A percentile compares a stretch with the other conserved stretches of the same genome.
phyloP scores from a whole-genome alignment of 2,888 invertebrate genomes.

The Eupithecia tripunctaria region DNA sequence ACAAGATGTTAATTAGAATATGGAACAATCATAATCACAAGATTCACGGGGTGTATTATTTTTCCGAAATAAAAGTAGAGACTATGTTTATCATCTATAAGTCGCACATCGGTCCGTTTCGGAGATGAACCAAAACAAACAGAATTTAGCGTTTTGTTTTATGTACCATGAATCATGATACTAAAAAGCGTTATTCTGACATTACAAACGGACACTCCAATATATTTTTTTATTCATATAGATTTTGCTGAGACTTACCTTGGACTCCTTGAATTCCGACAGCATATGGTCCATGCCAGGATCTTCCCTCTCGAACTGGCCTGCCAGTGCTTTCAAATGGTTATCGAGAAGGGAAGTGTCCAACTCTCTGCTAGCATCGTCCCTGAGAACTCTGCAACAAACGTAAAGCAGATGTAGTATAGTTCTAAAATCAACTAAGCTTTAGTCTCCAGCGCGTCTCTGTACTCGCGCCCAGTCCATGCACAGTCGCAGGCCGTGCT shows the following conservation, averaged over 20 bases:
- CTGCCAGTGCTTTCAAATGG: slow-evolving; percentile 65
- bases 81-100: background rate
- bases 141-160: no score
- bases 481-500: slow-evolving; percentile 57
- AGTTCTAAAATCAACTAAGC: background rate
- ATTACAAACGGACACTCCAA: background rate
- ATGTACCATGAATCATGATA: no score
- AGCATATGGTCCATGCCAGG: slow-evolving; percentile 60
- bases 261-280: slow-evolving; percentile 69
- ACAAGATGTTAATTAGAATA: no score
- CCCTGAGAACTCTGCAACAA: slow-evolving; percentile 62
- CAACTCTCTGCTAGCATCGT: slow-evolving; percentile 60
- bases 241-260: slow-evolving; percentile 52
- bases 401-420: background rate
- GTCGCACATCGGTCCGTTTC: background rate
- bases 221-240: no score
- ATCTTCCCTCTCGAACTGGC: slow-evolving; percentile 69
- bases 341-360: slow-evolving; percentile 70
- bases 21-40: no score
- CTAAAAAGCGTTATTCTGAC: background rate
- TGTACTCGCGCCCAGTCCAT: slow-evolving; percentile 68
- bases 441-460: slow-evolving; percentile 24
- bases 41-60: no score
- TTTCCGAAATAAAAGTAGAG: no score
- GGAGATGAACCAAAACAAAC: background rate